Base-by-base conservation (phyloP, 1,140 invertebrate species). In the Temnothorax curvispinosus region DNA sequence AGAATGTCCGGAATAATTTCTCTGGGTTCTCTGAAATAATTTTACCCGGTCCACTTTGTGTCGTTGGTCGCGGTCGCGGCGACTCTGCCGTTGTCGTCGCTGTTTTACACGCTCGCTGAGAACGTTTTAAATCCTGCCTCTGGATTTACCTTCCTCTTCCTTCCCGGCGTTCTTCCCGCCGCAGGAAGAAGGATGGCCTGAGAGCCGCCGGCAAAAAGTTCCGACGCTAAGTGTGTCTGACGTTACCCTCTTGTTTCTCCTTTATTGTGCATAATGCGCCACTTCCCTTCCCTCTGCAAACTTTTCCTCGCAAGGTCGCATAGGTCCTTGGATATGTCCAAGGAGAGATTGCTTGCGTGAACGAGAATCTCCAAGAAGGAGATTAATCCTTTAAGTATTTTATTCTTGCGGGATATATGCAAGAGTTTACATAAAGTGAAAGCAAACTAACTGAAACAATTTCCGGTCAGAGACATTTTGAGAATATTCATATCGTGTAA, bases 211-310 rank as follows among this genome's bases (percentile, higher is more conserved):
- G 84, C 89, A 91, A 91, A 92, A 92, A 91, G 85, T 92, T 82
- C 77, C 88, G 67, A 88, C 90, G 84, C 85, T 91, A 91, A 91
- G 88, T 91, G 88, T 88, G 75, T 82, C 91, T 91, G 88, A 91
- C 91, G 88, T 91, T 90, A 72, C 75, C 69, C 90, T 90, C 86
- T 88, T 87, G 74, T 91, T 91, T 88, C 86, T 88, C 88, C 65
- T 88, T 87, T 88, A 90, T 91, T 84, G 77, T 86, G 87, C 86
- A 85, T 90, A 91, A 88, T 87, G 84, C 75, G 76, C 74, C 62
- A 78, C 75, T 91, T 90, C 69, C 85, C 75, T 56, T 54, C 54
- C 11, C 47, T 47, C 52, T 27, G 32, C 50, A 15, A 27, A 32
- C 41, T 54, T 58, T 54, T 65, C 50, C 27, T 47, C 47, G 74